Conservation (phyloP, 2,888 invertebrate species). For the Ophion slaviceki region DNA sequence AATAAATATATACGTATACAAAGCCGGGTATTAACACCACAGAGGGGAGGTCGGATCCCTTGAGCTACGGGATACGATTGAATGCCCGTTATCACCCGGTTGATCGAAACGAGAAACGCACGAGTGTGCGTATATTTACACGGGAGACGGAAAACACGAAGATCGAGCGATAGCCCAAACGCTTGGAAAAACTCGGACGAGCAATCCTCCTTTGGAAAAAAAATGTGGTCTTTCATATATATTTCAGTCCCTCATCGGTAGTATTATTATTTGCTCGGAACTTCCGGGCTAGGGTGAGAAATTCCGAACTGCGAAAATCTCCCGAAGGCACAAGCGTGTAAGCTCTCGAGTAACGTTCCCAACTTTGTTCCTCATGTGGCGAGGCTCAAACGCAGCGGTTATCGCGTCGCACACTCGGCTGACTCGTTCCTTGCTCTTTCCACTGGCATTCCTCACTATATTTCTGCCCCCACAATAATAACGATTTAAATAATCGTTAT, state of each 20-base stretch:
- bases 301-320: slow-evolving; percentile 12
- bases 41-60: slow-evolving; percentile 41
- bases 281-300: slow-evolving; percentile 25
- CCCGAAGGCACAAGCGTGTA: not conserved
- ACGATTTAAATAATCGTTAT: not conserved
- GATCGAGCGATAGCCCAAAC: slow-evolving; percentile 14
- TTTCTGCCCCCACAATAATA: not conserved
- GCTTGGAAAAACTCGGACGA: not conserved
- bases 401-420: slow-evolving; percentile 22
- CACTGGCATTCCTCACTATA: not conserved
- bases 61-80: slow-evolving; percentile 63
- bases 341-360: slow-evolving; percentile 2
- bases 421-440: slow-evolving; percentile 10
- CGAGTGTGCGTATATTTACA: not conserved
- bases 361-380: not conserved
- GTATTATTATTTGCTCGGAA: slow-evolving; percentile 8
- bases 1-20: slow-evolving; percentile 5
- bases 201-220: not conserved
- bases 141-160: slow-evolving; percentile 16
- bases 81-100: slow-evolving; percentile 52
- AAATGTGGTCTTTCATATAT: slow-evolving; percentile 1
- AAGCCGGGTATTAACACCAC: slow-evolving; percentile 54
- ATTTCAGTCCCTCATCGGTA: not conserved
- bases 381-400: slow-evolving; percentile 8
- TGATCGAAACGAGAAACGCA: slow-evolving; percentile 19